Evolutionary conservation across 2,888 invertebrate genomes (phyloP).

Genomic region (Eupsilia transversa): DNA sequence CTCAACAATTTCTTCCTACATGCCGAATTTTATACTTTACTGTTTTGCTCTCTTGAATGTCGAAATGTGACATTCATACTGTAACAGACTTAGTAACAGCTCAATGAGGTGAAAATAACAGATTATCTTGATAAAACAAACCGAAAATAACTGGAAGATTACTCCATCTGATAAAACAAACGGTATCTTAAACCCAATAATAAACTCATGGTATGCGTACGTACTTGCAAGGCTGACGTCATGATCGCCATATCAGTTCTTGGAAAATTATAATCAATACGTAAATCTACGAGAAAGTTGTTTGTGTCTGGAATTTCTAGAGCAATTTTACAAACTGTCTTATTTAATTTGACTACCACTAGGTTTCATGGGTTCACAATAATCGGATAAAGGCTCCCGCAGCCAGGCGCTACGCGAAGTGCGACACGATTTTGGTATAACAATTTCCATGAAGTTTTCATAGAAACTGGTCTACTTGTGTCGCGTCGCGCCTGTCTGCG

Average conservation of each 20-base stretch:
- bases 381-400: no score
- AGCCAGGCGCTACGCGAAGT: no score
- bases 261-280: constrained; percentile 51
- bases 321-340: neutral
- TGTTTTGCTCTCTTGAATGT: neutral
- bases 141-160: constrained; percentile 53
- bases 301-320: constrained; percentile 1
- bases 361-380: neutral
- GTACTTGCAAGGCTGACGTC: constrained; percentile 48
- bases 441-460: no score
- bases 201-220: constrained; percentile 49
- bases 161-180: constrained; percentile 63
- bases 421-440: no score
- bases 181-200: constrained; percentile 60
- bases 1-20: neutral
- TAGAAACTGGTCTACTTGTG: no score
- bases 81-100: constrained; percentile 30
- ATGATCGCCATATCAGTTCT: constrained; percentile 40
- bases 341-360: neutral
- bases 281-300: constrained; percentile 30
- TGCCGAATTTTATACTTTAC: neutral
- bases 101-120: constrained; percentile 40
- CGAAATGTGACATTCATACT: constrained; percentile 33
- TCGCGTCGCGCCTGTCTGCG: no score
- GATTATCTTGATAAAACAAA: constrained; percentile 52